These are phyloP conservation scores for Parazoanthus atlanticus DNA, from an alignment of 92 coral and sea anemone species.

Conservation along the genomic window DNA sequence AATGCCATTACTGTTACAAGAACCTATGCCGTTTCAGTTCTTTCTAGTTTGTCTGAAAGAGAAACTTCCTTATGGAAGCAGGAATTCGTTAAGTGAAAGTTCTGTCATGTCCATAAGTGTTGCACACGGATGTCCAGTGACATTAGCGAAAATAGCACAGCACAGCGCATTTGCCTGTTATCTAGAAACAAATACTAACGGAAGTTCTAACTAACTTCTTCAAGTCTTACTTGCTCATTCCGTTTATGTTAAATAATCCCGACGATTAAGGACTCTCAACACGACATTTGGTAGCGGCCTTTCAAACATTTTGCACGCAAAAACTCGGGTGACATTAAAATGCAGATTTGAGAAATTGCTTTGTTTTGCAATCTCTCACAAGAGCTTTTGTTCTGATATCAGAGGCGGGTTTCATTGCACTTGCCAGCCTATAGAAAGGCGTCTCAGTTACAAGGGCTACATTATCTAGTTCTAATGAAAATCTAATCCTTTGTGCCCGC, in stretches of 20 bases:
- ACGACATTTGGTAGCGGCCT: neutral
- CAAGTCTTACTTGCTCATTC: slow-evolving; percentile 39
- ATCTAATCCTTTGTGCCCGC: slow-evolving; percentile 20
- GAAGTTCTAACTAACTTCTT: neutral
- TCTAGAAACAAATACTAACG: neutral
- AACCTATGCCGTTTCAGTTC: neutral
- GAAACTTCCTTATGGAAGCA: slow-evolving; percentile 7
- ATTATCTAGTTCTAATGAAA: slow-evolving; percentile 30
- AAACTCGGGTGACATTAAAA: slow-evolving; percentile 27
- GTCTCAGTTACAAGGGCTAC: neutral
- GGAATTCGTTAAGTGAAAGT: slow-evolving; percentile 41
- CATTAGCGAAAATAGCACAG: neutral
- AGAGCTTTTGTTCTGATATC: slow-evolving; percentile 18
- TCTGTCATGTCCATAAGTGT: neutral
- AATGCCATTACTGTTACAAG: neutral
- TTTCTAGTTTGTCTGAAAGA: neutral
- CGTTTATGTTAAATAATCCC: neutral
- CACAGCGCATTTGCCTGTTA: neutral
- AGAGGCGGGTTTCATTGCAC: slow-evolving; percentile 37
- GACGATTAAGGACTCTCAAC: neutral
- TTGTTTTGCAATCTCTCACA: slow-evolving; percentile 34
- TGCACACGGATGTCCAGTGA: neutral
- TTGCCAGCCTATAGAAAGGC: slow-evolving; percentile 21
- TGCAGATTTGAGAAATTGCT: slow-evolving; percentile 18
- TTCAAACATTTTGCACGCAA: slow-evolving; percentile 3